Percentiles rank a stretch among this genome's conserved stretches.
phyloP scores from a whole-genome alignment of 2,113 vertebrate species.

The Leucosticte australis region DNA sequence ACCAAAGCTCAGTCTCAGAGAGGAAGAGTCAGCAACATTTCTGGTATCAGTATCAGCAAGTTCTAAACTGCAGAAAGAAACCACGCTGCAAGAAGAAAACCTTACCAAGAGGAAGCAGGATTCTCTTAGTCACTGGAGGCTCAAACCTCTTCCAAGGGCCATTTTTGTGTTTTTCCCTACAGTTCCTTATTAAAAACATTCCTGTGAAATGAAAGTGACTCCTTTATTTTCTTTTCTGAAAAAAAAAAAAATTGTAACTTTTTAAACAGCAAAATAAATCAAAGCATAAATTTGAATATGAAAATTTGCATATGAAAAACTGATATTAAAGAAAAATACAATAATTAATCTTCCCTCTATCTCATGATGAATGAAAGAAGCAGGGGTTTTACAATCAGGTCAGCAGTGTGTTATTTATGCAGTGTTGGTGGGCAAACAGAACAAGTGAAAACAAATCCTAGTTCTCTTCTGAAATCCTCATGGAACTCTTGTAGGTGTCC shows the following conservation, averaged over 20 bases:
- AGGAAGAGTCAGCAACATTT: not conserved
- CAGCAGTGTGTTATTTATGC: not conserved
- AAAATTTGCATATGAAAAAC: not conserved
- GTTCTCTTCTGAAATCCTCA: not conserved
- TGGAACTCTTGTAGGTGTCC: not conserved
- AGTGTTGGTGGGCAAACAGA: not conserved
- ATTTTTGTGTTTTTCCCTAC: not conserved
- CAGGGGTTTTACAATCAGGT: not conserved
- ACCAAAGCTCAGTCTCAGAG: not conserved
- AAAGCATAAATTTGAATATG: not conserved
- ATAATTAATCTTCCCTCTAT: not conserved
- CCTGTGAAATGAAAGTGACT: not conserved
- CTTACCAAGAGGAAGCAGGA: not conserved
- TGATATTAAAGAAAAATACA: not conserved
- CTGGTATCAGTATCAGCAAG: not conserved
- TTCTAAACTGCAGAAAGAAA: not conserved
- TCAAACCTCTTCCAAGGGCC: not conserved
- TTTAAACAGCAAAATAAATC: not conserved
- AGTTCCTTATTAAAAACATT: not conserved
- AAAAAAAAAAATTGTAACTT: fast-evolving
- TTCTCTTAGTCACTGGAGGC: not conserved
- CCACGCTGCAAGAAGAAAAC: not conserved
- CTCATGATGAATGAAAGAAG: not conserved
- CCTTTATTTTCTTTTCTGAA: not conserved
- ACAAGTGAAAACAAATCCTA: not conserved